A percentile compares a stretch with the other conserved stretches of the same genome.
Evolutionary conservation across 2,797 vertebrate species (phyloP).

Genomic region (Gymnopithys bicolor): DNA sequence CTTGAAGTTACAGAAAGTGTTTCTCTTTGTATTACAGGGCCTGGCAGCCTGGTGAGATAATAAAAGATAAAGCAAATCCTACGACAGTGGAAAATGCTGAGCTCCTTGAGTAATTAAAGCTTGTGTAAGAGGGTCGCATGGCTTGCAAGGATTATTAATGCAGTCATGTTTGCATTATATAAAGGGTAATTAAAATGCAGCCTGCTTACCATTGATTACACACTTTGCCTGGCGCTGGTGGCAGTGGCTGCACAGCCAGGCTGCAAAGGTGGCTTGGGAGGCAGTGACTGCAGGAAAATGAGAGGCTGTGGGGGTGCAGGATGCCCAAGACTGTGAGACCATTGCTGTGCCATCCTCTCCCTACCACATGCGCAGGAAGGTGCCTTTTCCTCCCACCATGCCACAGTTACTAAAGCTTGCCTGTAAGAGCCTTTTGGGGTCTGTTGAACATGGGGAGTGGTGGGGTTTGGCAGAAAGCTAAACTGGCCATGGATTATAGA

Average conservation of each 20-base stretch:
- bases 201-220: constrained; percentile 40
- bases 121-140: constrained; percentile 39
- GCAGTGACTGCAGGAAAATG: background rate
- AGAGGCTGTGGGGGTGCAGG: background rate
- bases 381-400: background rate
- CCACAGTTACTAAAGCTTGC: background rate
- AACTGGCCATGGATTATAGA: background rate
- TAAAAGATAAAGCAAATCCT: constrained; percentile 43
- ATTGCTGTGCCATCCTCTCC: rapidly evolving
- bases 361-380: rapidly evolving
- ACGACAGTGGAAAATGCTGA: constrained; percentile 38
- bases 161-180: constrained; percentile 54
- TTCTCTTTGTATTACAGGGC: constrained; percentile 42
- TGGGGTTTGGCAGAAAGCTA: background rate
- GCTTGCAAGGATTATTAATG: constrained; percentile 61
- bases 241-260: background rate
- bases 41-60: constrained; percentile 14
- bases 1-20: constrained; percentile 6
- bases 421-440: background rate
- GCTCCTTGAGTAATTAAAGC: constrained; percentile 49
- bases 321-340: background rate
- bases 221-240: background rate
- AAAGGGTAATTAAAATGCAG: constrained; percentile 61
- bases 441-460: rapidly evolving
- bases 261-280: background rate